These are phyloP conservation scores for Drosophila gunungcola DNA, from an alignment of 1,140 invertebrate genomes.

Conservation along the genomic window DNA sequence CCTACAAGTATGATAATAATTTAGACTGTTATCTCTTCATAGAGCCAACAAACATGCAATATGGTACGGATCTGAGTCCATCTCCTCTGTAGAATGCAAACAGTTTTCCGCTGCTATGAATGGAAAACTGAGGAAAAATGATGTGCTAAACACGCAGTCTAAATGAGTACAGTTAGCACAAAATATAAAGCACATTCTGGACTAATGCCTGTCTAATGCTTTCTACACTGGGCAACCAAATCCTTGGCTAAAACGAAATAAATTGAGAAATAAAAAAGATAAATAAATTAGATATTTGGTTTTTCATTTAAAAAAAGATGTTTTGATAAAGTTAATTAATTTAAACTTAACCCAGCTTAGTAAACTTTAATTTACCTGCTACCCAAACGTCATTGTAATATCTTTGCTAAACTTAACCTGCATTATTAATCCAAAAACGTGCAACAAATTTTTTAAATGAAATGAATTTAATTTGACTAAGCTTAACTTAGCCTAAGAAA, in stretches of 20 bases:
- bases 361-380: not conserved
- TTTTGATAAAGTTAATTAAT: not conserved
- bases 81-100: constrained; percentile 43
- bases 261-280: not conserved
- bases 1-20: constrained; percentile 75
- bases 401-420: not conserved
- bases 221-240: constrained; percentile 19
- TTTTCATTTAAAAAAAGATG: not conserved
- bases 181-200: constrained; percentile 58
- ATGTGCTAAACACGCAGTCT: constrained; percentile 72
- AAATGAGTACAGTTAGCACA: constrained; percentile 69
- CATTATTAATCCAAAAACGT: not conserved
- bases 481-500: too few species aligned
- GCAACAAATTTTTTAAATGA: too few species aligned
- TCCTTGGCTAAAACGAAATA: too few species aligned
- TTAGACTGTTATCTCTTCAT: constrained; percentile 71
- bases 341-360: not conserved
- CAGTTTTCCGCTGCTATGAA: constrained; percentile 59
- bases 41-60: constrained; percentile 63
- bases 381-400: not conserved
- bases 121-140: constrained; percentile 70
- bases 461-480: too few species aligned
- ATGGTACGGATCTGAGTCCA: constrained; percentile 48
- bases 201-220: constrained; percentile 8
- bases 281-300: too few species aligned